phyloP scores from a whole-genome alignment of 2,888 invertebrate genomes.

The Mimachlamys varia region DNA sequence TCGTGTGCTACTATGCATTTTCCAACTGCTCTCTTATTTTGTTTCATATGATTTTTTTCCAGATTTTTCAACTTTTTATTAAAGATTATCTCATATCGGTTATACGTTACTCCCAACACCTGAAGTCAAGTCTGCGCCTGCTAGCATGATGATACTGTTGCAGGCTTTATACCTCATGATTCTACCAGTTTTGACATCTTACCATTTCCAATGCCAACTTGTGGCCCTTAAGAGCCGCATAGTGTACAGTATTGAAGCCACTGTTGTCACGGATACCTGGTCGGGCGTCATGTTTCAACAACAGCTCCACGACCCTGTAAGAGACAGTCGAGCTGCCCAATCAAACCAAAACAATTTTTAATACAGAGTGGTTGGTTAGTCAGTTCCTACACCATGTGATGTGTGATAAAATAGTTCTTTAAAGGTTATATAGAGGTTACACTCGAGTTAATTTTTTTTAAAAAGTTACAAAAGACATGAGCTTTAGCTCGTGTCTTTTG shows the following conservation, averaged over 20 bases:
- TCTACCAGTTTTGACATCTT: constrained; percentile 45
- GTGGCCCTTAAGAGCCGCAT: constrained; percentile 86
- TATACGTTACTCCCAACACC: background rate
- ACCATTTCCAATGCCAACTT: constrained; percentile 83
- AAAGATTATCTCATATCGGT: background rate
- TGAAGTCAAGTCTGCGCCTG: background rate
- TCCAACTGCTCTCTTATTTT: no score
- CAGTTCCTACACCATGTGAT: background rate
- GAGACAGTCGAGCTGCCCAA: constrained; percentile 39
- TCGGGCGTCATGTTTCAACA: constrained; percentile 85
- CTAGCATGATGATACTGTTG: background rate
- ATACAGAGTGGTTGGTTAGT: background rate
- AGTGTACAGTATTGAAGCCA: constrained; percentile 86
- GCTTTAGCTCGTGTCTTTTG: no score
- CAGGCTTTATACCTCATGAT: no score
- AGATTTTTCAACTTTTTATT: no score
- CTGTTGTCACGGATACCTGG: constrained; percentile 83
- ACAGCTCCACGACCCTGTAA: constrained; percentile 84
- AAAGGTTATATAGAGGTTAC: no score
- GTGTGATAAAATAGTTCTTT: background rate
- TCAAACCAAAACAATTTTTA: constrained; percentile 11
- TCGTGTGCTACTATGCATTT: no score
- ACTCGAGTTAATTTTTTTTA: no score
- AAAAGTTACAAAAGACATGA: no score
- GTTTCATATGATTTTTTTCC: no score